Percentiles rank a stretch among this genome's conserved stretches.
These are phyloP conservation scores for Agrotis ipsilon DNA, from an alignment of 2,888 invertebrate genomes.

Conservation along the genomic window DNA sequence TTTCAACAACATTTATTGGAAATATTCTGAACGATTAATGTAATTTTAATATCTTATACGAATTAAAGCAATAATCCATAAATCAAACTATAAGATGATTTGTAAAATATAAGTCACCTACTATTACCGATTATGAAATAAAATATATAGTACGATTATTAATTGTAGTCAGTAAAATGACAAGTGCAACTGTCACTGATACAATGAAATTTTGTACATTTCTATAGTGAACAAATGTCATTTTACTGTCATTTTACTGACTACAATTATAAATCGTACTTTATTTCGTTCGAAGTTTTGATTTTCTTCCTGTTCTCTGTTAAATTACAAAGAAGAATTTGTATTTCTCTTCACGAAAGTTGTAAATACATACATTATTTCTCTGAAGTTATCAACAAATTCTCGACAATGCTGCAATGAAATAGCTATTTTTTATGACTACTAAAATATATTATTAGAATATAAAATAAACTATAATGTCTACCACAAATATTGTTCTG, in stretches of 20 bases:
- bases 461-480: slow-evolving; percentile 20
- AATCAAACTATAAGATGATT: slow-evolving; percentile 2
- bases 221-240: too few species aligned
- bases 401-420: not conserved
- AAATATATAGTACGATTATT: too few species aligned
- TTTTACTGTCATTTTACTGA: too few species aligned
- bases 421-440: slow-evolving; percentile 11
- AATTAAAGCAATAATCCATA: slow-evolving; percentile 30
- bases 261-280: too few species aligned
- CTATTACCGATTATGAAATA: not conserved
- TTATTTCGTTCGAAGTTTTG: not conserved
- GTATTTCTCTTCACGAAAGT: too few species aligned
- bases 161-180: too few species aligned
- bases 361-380: too few species aligned
- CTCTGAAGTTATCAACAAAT: not conserved
- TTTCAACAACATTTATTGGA: not conserved
- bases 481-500: slow-evolving; percentile 20
- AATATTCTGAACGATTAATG: slow-evolving; percentile 21
- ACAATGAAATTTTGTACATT: too few species aligned
- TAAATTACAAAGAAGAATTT: slow-evolving; percentile 5
- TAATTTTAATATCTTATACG: slow-evolving; percentile 26
- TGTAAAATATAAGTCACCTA: slow-evolving; percentile 5
- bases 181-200: too few species aligned
- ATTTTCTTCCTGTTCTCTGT: slow-evolving; percentile 3
- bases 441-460: slow-evolving; percentile 3